Conservation (phyloP, 2,888 invertebrate species). For the Eutolmus rufibarbis region DNA sequence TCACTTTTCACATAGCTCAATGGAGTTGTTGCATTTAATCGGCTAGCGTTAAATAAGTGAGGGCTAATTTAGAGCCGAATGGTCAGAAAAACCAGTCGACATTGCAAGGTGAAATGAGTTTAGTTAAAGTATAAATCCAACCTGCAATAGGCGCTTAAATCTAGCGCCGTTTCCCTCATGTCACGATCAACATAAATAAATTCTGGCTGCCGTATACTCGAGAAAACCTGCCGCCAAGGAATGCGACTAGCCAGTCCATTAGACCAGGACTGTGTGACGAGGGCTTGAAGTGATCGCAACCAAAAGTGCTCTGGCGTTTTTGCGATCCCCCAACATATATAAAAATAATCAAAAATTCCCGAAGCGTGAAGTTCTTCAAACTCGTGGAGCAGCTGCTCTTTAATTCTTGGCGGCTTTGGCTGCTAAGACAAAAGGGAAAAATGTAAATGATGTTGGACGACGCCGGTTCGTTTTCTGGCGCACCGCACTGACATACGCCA, state of each 20-base stretch:
- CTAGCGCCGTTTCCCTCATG: neutral
- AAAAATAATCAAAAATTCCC: conserved; percentile 3
- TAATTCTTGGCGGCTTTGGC: neutral
- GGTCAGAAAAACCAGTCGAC: neutral
- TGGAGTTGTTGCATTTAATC: neutral
- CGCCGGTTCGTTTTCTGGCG: neutral
- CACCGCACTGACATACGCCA: conserved; percentile 19
- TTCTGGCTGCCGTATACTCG: neutral
- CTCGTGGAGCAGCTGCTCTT: neutral
- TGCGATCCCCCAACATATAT: neutral
- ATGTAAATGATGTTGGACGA: conserved; percentile 7
- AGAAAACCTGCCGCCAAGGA: neutral
- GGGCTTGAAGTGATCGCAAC: neutral
- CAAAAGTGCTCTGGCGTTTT: neutral
- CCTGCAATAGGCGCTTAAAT: neutral
- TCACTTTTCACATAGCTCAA: neutral
- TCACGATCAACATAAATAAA: neutral
- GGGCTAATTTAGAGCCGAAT: neutral
- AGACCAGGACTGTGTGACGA: neutral
- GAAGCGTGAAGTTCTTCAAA: conserved; percentile 14
- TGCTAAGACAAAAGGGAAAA: neutral
- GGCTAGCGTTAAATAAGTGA: neutral
- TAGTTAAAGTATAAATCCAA: neutral
- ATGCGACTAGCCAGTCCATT: neutral
- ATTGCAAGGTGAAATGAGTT: conserved; percentile 25